Base-by-base conservation (phyloP, 2,888 invertebrate genomes). In the Lymantria dispar region DNA sequence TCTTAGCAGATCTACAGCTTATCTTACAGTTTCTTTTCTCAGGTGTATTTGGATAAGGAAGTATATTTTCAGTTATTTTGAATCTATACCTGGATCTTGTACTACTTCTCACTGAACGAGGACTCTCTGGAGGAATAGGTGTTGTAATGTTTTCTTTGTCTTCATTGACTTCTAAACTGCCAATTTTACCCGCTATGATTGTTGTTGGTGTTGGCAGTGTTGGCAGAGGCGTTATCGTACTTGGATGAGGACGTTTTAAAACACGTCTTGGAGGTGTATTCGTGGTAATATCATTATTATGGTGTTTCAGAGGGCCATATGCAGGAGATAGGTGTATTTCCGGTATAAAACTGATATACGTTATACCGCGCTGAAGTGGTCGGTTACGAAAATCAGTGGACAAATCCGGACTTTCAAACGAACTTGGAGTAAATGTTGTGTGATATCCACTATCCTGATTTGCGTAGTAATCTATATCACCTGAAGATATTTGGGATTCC, bases 391-490 rank as follows among this genome's bases (percentile, higher is more conserved):
- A 84, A 37, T 83, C 83, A 53, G 68, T 79, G 1, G 83, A 80
- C 59, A 83, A 52, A 56, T 80, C 80, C 0, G 83, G 83, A 54
- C 72, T 77, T 64, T 85, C 85, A 39, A 87, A 70, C 10, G 89
- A 85, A 22, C 85, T 77, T 39, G 87, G 87, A 36, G 89, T 87
- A 56, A 78, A 84, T 1, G 86, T 83, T 43, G 89, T 88, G 51
- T 88, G 86, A 61, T 90, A 91, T 40, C 91, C 91, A 68, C 91
- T 91, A 58, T 91, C 91, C 68, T 90, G 89, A n/a, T 77, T 67
- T 56, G 76, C 82, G 62, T 77, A 82, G 61, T 79, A 78, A 55
- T 75, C 78, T 37, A 75, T 64, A 56, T 68, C 80, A 31, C 78
- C 75, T 51, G 72, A 81, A 13, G 79, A 65, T 50, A 40, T 7